phyloP scores from a whole-genome alignment of 2,113 vertebrate genomes.

The Suricata suricatta region DNA sequence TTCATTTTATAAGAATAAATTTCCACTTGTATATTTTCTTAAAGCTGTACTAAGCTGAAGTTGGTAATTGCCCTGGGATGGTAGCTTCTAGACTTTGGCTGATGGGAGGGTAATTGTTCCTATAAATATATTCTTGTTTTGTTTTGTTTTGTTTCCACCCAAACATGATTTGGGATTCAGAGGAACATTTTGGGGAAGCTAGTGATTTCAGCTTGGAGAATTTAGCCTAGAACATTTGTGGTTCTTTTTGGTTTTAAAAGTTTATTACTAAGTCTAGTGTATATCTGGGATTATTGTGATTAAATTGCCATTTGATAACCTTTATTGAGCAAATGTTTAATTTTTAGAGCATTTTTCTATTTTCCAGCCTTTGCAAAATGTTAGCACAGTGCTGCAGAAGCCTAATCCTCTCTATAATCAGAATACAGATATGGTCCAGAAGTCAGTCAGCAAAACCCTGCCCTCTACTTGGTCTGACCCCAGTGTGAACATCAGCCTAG shows the following conservation, averaged over 20 bases:
- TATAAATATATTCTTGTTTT: not conserved
- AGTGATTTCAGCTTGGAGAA: not conserved
- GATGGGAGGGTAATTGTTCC: not conserved
- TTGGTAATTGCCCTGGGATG: not conserved
- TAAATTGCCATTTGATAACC: slow-evolving; percentile 15
- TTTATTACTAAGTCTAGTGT: not conserved
- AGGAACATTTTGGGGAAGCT: not conserved
- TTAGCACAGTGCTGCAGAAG: slow-evolving; percentile 89
- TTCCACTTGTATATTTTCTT: not conserved
- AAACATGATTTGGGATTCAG: not conserved
- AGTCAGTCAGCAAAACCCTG: slow-evolving; percentile 90
- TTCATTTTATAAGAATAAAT: not conserved
- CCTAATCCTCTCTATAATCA: slow-evolving; percentile 86
- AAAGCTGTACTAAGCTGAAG: not conserved
- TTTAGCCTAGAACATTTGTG: not conserved
- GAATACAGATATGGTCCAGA: slow-evolving; percentile 90
- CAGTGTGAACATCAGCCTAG: slow-evolving; percentile 97
- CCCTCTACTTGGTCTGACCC: slow-evolving; percentile 97
- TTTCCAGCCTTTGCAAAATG: slow-evolving; percentile 88
- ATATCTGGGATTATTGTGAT: not conserved
- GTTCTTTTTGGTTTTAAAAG: not conserved
- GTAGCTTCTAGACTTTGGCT: not conserved
- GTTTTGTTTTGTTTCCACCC: not conserved
- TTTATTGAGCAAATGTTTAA: slow-evolving; percentile 52
- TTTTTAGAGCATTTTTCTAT: slow-evolving; percentile 77